Evolutionary conservation across 1,140 invertebrate species (phyloP), one percentile per base, ranked within the genome.

Genomic region (Drosophila jambulina): DNA sequence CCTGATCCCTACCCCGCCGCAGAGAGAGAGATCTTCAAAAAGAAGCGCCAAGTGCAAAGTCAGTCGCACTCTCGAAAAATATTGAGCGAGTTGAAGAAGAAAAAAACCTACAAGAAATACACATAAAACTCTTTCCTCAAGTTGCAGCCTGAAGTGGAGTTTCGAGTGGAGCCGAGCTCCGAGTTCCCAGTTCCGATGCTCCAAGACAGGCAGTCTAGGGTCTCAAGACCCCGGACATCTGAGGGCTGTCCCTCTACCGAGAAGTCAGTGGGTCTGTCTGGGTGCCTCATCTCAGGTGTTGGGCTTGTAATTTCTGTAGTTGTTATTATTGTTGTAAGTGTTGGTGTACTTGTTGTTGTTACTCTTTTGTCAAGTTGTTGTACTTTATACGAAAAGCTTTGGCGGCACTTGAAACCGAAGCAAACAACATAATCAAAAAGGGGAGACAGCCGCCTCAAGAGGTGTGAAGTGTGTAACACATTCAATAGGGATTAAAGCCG

Each of bases 1-100:
- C 40, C 15, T 21, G 58, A n/a, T 17, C 36, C 42, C 32, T 27
- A 32, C 43, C 42, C 36, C 19, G 43, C 78, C 65, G 64, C 75
- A 34, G n/a, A 49, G 25, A 25, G 21, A 53, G 83, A 82, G 80
- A 90, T 90, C 85, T 90, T 90, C 85, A 90, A 90, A 88, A 87
- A 90, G 85, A 81, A 90, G 85, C 85, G 85, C 85, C 84, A 88
- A 90, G 85, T 90, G 84, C 85, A 82, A 86, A 86, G 74, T 82
- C 51, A 65, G 78, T 82, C 80, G 85, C 80, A 90, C 84, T 88
- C 85, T 54, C 70, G 86, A 79, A 79, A 78, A 83, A 86, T 86
- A 88, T 83, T 83, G 64, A 70, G 36, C 51, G 67, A 67, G 63
- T 19, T 27, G 21, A 27, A 9, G 46, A 67, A 76, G 32, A 68